Evolutionary conservation across 2,888 invertebrate genomes (phyloP), one percentile per base, ranked within the genome.

Genomic region (Caradrina clavipalpis): DNA sequence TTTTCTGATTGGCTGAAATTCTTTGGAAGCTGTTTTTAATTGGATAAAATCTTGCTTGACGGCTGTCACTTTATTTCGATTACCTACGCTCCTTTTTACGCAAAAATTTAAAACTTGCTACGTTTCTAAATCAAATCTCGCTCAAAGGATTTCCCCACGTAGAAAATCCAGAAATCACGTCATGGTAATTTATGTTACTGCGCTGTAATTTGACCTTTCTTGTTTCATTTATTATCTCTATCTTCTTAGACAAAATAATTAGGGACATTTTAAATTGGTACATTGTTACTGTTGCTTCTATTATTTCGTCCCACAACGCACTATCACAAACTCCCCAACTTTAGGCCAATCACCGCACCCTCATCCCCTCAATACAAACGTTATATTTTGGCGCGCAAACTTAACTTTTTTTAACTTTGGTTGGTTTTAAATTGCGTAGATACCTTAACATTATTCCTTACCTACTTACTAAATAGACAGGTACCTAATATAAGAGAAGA

Each of bases 81-180:
- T 17, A 17, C 4, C 39, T 45, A 56, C 68, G 79, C 53, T 80
- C 59, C 74, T 13, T 62, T 65, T 4, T 45, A 78, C 1, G 78
- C 51, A 65, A 21, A 2, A 19, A 49, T n/a, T 5, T 22, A 6
- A 31, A 42, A 54, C 49, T n/a, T 39, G 11, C 0, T 39, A 8
- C 8, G n/a, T 13, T 56, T 47, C 5, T 21, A 39, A 70, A 50
- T 21, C 3, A 15, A 15, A 45, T 45, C 15, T 2, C 45, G 3
- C 8, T 45, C 2, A 45, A 45, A 15, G 5, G 15, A 45, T 15
- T 45, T 45, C 15, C 5, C 17, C 17, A 45, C 4, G 26, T 26
- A 26, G 26, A 26, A 26, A 26, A 26, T 26, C 26, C 26, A 45
- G 42, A 22, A 26, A 21, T 19, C 11, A 13, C 2, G 11, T 8